phyloP scores from a whole-genome alignment of 1,140 invertebrate species.

The Ditylenchus dipsaci region DNA sequence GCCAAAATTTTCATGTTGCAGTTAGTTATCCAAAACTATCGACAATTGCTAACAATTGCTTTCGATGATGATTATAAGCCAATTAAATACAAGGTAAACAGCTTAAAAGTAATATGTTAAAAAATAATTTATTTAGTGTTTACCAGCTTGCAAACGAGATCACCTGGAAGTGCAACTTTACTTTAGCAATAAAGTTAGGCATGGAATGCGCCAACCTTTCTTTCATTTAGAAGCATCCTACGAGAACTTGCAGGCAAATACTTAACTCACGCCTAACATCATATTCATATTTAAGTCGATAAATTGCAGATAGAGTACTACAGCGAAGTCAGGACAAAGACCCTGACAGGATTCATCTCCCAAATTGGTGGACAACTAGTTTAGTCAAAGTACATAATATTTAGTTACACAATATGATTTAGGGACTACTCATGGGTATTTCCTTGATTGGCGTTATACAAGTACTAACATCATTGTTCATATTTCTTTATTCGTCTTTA shows the following conservation, averaged over 20 bases:
- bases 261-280: too few relatives aligned
- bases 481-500: too few relatives aligned
- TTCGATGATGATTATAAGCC: not conserved
- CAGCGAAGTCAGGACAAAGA: slow-evolving; percentile 20
- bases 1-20: too few relatives aligned
- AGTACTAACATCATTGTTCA: too few relatives aligned
- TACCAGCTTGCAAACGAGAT: slow-evolving; percentile 19
- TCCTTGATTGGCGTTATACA: too few relatives aligned
- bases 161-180: slow-evolving; percentile 19
- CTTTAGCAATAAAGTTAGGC: slow-evolving; percentile 10
- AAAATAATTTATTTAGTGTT: slow-evolving; percentile 15
- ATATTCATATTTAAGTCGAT: too few relatives aligned
- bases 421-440: too few relatives aligned
- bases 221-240: slow-evolving; percentile 27
- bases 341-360: slow-evolving; percentile 32
- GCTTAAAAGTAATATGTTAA: not conserved
- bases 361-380: slow-evolving; percentile 38
- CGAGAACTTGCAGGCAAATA: slow-evolving; percentile 23
- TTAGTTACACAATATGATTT: too few relatives aligned
- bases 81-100: not conserved
- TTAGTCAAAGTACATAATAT: too few relatives aligned
- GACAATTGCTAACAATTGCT: not conserved
- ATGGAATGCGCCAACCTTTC: not conserved
- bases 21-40: too few relatives aligned
- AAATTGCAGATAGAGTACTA: slow-evolving; percentile 22